These are phyloP conservation scores for Dryobota labecula DNA, from an alignment of 2,888 invertebrate species.

Conservation along the genomic window DNA sequence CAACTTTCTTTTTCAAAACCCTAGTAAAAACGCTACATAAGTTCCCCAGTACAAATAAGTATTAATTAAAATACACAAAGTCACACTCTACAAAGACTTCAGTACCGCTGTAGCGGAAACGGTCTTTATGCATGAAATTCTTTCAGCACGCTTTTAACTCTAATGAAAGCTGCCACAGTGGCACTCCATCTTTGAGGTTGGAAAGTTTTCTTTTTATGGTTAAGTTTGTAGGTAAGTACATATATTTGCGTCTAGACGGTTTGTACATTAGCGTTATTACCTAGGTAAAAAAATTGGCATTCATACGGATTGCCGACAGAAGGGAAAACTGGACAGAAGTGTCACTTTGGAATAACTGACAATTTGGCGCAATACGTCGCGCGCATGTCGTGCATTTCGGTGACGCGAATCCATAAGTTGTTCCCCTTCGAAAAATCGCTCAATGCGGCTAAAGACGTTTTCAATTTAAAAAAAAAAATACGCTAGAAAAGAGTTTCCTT, in stretches of 20 bases:
- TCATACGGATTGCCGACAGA: no score
- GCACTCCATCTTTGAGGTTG: slow-evolving; percentile 28
- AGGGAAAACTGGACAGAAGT: no score
- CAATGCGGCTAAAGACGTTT: no score
- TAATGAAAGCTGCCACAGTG: slow-evolving; percentile 32
- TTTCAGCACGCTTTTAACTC: slow-evolving; percentile 51
- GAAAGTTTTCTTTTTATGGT: slow-evolving; percentile 34
- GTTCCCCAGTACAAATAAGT: slow-evolving; percentile 12
- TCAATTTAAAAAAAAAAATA: no score
- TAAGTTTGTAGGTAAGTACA: slow-evolving; percentile 19
- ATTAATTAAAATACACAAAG: slow-evolving; percentile 33
- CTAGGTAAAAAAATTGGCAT: neutral
- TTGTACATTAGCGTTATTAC: slow-evolving; percentile 6
- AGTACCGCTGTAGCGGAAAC: slow-evolving; percentile 39
- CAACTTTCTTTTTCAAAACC: neutral
- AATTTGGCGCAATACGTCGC: no score
- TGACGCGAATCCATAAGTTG: no score
- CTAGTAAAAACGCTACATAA: neutral
- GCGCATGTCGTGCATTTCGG: no score
- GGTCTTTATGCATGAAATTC: slow-evolving; percentile 64
- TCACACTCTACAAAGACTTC: slow-evolving; percentile 16
- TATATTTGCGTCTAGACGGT: slow-evolving; percentile 53
- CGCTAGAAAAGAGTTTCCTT: neutral
- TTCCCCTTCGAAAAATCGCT: no score
- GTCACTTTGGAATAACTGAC: no score